Percentiles rank a stretch among this genome's conserved stretches.
These are phyloP conservation scores for Galaxea fascicularis DNA, from an alignment of 92 coral and sea anemone species.

Conservation along the genomic window DNA sequence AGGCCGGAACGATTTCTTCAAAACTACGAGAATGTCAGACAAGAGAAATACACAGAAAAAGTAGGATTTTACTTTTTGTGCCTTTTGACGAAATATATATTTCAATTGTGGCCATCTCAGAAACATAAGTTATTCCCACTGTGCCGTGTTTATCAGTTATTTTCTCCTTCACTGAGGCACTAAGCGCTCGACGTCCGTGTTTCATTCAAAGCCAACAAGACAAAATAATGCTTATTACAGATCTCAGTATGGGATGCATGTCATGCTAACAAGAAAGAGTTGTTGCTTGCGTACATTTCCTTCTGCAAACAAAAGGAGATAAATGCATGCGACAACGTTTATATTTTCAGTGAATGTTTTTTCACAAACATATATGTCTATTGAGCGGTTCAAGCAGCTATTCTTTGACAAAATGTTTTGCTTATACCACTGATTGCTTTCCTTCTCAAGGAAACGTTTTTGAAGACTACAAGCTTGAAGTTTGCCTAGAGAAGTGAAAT, in stretches of 20 bases:
- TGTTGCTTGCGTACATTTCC: neutral
- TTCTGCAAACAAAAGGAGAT: slow-evolving; percentile 9
- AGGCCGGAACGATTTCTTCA: neutral
- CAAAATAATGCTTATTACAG: neutral
- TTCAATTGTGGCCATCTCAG: neutral
- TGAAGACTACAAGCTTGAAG: neutral
- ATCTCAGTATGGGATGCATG: neutral
- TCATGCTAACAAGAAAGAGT: neutral
- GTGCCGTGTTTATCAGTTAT: neutral
- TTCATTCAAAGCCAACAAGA: neutral
- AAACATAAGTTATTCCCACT: neutral
- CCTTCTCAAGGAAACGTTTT: neutral
- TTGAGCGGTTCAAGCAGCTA: too few relatives aligned
- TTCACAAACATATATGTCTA: neutral
- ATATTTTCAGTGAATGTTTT: too few relatives aligned
- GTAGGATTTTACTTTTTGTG: neutral
- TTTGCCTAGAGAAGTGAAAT: slow-evolving; percentile 2
- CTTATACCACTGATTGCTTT: neutral
- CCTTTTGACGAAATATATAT: neutral
- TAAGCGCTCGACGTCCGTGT: neutral
- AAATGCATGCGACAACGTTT: too few relatives aligned
- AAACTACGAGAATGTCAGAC: neutral
- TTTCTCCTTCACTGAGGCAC: neutral
- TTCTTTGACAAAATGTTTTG: neutral
- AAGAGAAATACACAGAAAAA: neutral